phyloP scores from a whole-genome alignment of 1,140 invertebrate species.

The Drosophila bipectinata region DNA sequence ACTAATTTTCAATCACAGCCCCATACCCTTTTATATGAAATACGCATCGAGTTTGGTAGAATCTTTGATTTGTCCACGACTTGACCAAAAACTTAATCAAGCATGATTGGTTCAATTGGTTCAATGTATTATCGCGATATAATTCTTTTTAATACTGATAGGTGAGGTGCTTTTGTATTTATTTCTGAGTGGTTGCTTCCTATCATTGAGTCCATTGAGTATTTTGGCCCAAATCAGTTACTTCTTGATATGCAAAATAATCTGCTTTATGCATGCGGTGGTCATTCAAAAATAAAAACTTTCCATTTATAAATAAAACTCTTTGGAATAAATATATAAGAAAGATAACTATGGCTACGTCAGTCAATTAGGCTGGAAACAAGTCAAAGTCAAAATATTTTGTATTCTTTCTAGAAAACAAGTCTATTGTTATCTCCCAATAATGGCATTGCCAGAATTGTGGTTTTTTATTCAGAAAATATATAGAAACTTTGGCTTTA shows the following conservation, averaged over 20 bases:
- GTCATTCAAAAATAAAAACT: background rate
- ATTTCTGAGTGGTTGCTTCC: conserved; percentile 3
- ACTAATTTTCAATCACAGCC: background rate
- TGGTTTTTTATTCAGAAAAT: conserved; percentile 21
- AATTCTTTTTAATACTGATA: background rate
- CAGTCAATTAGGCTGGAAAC: too few species aligned
- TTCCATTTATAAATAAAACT: background rate
- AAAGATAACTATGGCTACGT: background rate
- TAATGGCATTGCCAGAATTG: conserved; percentile 5
- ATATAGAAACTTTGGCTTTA: conserved; percentile 7
- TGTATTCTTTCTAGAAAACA: too few species aligned
- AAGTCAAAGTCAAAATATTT: too few species aligned
- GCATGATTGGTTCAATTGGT: background rate
- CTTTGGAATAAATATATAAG: background rate
- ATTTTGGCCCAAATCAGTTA: background rate
- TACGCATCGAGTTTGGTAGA: background rate
- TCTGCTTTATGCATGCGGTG: background rate
- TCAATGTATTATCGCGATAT: conserved; percentile 3
- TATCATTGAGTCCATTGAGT: background rate
- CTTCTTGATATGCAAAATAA: conserved; percentile 4
- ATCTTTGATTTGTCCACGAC: conserved; percentile 5
- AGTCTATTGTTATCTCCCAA: background rate
- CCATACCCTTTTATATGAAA: conserved; percentile 1
- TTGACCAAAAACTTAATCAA: conserved; percentile 3
- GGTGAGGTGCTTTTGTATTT: background rate